phyloP scores from a whole-genome alignment of 1,140 invertebrate species.

The Leptinotarsa lineolata region DNA sequence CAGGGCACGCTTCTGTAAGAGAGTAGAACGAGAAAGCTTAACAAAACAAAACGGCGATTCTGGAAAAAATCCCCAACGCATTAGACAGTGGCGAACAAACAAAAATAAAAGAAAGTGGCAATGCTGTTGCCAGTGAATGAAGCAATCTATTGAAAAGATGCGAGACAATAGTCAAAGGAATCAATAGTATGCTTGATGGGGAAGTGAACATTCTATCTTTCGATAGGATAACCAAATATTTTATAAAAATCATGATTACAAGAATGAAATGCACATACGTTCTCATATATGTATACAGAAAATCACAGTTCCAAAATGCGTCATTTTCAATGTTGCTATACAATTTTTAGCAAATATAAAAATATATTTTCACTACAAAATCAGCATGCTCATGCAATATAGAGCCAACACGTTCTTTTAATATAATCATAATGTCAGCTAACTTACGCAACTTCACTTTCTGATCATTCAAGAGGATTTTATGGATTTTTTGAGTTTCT shows the following conservation, averaged over 20 bases:
- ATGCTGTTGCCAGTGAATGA: neutral
- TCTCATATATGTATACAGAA: neutral
- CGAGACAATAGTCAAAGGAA: too few species aligned
- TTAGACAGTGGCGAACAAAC: neutral
- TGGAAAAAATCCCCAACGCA: neutral
- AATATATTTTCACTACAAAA: too few species aligned
- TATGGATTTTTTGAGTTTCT: too few species aligned
- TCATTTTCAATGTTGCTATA: too few species aligned
- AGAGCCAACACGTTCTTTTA: too few species aligned
- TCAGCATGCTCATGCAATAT: too few species aligned
- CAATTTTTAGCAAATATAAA: too few species aligned
- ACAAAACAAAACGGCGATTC: constrained; percentile 20
- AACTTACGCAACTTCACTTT: too few species aligned
- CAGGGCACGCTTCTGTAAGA: constrained; percentile 8
- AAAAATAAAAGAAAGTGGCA: neutral
- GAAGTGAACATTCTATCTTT: neutral
- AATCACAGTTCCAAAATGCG: too few species aligned
- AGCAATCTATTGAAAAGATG: neutral
- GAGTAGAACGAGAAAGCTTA: neutral
- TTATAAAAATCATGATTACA: neutral
- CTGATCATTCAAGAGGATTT: too few species aligned
- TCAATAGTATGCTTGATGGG: neutral
- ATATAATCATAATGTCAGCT: too few species aligned
- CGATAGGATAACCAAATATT: neutral
- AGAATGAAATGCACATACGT: neutral